Base-by-base conservation (phyloP, 1,140 invertebrate genomes). In the Stegodyphus dumicola region DNA sequence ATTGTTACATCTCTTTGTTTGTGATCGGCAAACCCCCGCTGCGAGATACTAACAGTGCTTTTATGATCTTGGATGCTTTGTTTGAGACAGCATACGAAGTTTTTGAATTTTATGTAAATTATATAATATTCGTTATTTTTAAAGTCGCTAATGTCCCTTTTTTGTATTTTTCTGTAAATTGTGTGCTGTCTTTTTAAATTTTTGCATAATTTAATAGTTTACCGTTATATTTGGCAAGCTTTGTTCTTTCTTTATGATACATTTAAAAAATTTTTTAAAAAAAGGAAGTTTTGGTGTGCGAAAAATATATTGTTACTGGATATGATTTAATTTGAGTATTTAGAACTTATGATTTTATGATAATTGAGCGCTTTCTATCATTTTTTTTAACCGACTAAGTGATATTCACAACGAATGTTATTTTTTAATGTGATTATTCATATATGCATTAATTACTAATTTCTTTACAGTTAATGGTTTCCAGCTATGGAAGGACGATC, bases 381-480 rank as follows among this genome's bases (percentile, higher is more conserved):
- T 17, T 67, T 17, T 17, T 6, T n/a, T 11, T 66, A 66, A 18
- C 65, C 9, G 0, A 15, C 9, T n/a, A 67, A 67, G 7, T 67
- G 7, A 67, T 15, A n/a, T 7, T 18, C n/a, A n/a, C 6, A n/a
- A n/a, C 17, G 33, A 33, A 33, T 67, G 7, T 13, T 67, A 67
- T 6, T 15, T 15, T 56, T 60, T 60, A 17, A 67, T 15, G 13
- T 15, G 5, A 15, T 67, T 7, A 67, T 67, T 67, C n/a, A 15
- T 17, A 1, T 7, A 67, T 67, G 17, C 7, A n/a, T 67, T 15
- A 67, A 17, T n/a, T 67, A 7, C 11, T n/a, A 67, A 60, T 65
- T 71, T 17, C 64, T 60, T 73, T 86, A 60, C 76, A 86, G 84
- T 86, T 86, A 86, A 86, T 73, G 75, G 75, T 78, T 86, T 86